phyloP scores from a whole-genome alignment of 1,140 invertebrate genomes.

The Hyles vespertilio region DNA sequence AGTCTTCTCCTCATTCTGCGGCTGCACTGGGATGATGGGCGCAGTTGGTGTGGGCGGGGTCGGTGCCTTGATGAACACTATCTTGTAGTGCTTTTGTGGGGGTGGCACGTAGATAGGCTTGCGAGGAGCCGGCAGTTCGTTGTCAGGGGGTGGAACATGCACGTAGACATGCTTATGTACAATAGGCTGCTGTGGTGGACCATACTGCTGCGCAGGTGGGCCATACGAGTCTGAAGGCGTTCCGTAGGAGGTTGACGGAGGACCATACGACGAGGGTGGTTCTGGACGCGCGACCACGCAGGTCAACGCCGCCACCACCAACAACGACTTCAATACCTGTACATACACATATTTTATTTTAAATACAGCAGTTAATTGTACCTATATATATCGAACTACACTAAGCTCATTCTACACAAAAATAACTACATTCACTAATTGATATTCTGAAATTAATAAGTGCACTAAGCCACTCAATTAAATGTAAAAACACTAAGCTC shows the following conservation, averaged over 20 bases:
- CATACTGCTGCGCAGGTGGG: conserved; percentile 81
- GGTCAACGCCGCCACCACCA: conserved; percentile 49
- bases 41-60: conserved; percentile 86
- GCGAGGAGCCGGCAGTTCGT: conserved; percentile 81
- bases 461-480: neutral
- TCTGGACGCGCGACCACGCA: conserved; percentile 60
- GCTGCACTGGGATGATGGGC: conserved; percentile 84
- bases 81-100: conserved; percentile 92
- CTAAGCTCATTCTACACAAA: no score
- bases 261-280: conserved; percentile 60
- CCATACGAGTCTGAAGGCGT: conserved; percentile 64
- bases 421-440: no score
- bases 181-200: conserved; percentile 84
- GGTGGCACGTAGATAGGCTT: conserved; percentile 80
- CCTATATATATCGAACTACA: no score
- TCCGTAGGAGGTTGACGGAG: conserved; percentile 53
- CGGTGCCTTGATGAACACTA: conserved; percentile 92
- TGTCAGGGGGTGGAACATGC: conserved; percentile 89
- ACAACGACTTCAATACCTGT: conserved; percentile 57
- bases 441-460: no score
- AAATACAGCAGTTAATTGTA: no score
- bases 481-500: conserved; percentile 4
- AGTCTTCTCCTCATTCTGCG: conserved; percentile 91
- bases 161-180: conserved; percentile 92
- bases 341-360: conserved; percentile 28